Base-by-base conservation (phyloP, 1,140 invertebrate species). In the Macrobrachium rosenbergii region DNA sequence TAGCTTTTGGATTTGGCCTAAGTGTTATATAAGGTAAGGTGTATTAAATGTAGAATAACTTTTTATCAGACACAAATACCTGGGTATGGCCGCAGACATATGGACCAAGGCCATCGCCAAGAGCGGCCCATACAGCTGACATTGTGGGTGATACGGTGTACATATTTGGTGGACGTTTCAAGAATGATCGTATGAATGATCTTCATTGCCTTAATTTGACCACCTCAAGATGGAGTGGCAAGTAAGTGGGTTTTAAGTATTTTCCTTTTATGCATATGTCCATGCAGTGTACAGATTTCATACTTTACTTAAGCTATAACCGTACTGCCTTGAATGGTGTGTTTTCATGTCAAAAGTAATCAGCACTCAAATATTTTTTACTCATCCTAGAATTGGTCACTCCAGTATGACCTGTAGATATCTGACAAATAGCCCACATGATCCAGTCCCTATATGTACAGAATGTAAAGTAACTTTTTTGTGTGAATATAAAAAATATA, bases 121-220 rank as follows among this genome's bases (percentile, higher is more conserved):
- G 84, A 86, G 84, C 84, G 16, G 84, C 84, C 16, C 84, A 86
- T 58, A 60, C 84, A 5, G 84, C 84, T 59, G 84, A 86, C 58
- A 67, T 86, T 12, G 62, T 64, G 0, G 84, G 84, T 17, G 84
- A 86, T 58, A 86, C 59, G n/a, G 84, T 86, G 52, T 86, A 81
- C 19, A 80, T 86, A 73, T 86, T 86, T 72, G 84, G 84, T 10
- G 84, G 84, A 37, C 77, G 84, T n/a, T 86, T 80, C 72, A 86
- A 72, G 21, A 64, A 86, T n/a, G 58, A 28, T 59, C 69, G 84
- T 37, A 86, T 86, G 84, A 86, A 86, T 63, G 84, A 86, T 60
- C 52, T 86, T 60, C 84, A 86, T 45, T 86, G 84, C 77, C 43
- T 86, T 21, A 64, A 86, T 45, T 67, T 86, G 58, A 72, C 14